Evolutionary conservation across 2,888 invertebrate species (phyloP).

Genomic region (Sphinx pinastri): DNA sequence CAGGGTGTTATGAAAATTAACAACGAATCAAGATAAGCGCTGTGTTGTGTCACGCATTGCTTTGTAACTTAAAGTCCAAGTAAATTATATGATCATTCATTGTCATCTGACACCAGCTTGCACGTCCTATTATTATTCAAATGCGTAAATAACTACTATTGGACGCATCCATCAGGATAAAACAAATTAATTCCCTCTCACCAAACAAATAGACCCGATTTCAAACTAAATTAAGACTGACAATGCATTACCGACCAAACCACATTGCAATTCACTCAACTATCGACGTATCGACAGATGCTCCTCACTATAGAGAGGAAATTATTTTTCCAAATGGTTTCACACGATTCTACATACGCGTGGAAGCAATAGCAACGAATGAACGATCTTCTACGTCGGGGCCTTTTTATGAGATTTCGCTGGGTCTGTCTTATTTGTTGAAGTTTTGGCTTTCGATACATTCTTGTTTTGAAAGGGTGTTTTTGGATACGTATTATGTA

Average conservation of each 20-base stretch:
- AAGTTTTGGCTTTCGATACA: conserved; percentile 3
- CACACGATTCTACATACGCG: conserved; percentile 43
- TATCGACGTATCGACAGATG: neutral
- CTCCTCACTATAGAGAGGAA: conserved; percentile 41
- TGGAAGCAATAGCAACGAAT: conserved; percentile 45
- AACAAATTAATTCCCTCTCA: too few relatives aligned
- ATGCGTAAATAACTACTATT: too few relatives aligned
- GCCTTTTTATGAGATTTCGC: conserved; percentile 41
- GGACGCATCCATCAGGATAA: too few relatives aligned
- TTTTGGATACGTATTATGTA: neutral
- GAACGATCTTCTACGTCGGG: conserved; percentile 43
- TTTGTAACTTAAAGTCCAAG: too few relatives aligned
- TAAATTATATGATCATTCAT: too few relatives aligned
- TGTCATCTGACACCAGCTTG: too few relatives aligned
- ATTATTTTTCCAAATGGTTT: conserved; percentile 57
- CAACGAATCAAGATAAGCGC: too few relatives aligned
- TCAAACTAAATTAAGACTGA: conserved; percentile 7
- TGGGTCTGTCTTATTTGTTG: conserved; percentile 30
- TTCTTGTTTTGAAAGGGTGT: neutral
- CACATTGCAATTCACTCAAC: neutral
- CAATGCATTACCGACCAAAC: neutral
- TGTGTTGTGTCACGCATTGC: too few relatives aligned
- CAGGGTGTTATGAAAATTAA: too few relatives aligned
- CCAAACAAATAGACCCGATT: neutral
- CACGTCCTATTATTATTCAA: too few relatives aligned